Evolutionary conservation across 1,140 invertebrate genomes (phyloP), one percentile per base, ranked within the genome.

Genomic region (Colletes gigas): DNA sequence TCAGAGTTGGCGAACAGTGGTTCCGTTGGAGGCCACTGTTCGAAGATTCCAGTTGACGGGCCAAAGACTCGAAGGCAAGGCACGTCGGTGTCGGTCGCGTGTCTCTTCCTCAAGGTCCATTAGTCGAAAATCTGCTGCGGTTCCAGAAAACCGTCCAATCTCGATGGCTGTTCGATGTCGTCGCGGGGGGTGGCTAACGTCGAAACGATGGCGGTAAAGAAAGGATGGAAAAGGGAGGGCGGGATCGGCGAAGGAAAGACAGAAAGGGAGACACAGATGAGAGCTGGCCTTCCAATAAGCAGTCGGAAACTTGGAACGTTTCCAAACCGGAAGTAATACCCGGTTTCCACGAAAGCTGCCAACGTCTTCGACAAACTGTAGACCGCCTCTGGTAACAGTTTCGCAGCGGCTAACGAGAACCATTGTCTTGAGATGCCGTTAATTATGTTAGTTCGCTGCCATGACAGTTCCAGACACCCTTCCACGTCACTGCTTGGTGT

Each of bases 261-360:
- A 8, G 12, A 39, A 47, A 39, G 54, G 52, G 62, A 66, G 54
- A 60, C 69, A 74, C 71, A 71, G 68, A 72, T 30, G 76, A 52
- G 47, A 82, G 8, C 71, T 68, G 82, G 81, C 86, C 82, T 69
- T 79, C 82, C 88, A 89, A 90, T 90, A 90, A 91, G 88, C 88
- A 88, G 86, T 78, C 81, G 83, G 88, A 88, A 92, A 90, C 89
- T 90, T 93, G 91, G 91, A 90, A 84, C 69, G 55, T 52, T 74
- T 90, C 90, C 91, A 93, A 89, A 83, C 84, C 87, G 88, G 88
- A 91, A 93, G 89, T 89, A 92, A 93, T 93, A 92, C 88, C 81
- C 81, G 78, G 82, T 81, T 77, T 82, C 78, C 47, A 19, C 65
- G 59, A 57, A 47, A 44, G 54, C 74, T 85, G 73, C 54, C 82